These are phyloP conservation scores for Ammodytes dubius DNA, from an alignment of 2,113 vertebrate species.

Conservation along the genomic window DNA sequence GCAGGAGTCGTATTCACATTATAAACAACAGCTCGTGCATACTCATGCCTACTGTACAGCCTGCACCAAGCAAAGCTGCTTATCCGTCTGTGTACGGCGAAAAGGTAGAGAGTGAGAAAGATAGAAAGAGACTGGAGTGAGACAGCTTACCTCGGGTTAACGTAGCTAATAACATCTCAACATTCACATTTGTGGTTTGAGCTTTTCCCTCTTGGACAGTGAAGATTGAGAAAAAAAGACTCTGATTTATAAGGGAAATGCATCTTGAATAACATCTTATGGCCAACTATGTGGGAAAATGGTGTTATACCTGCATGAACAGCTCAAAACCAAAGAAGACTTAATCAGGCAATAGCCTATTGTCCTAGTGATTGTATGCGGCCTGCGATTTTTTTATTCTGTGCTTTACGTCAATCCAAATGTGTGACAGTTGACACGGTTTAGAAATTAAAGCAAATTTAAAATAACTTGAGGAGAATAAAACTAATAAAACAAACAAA, in stretches of 20 bases:
- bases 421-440: no score
- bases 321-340: not conserved
- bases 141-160: not conserved
- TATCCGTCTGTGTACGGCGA: slow-evolving; percentile 24
- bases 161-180: not conserved
- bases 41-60: slow-evolving; percentile 51
- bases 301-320: not conserved
- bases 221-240: not conserved
- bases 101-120: not conserved
- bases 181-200: not conserved
- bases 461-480: no score
- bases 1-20: slow-evolving; percentile 78
- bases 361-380: not conserved
- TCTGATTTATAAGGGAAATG: not conserved
- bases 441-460: no score
- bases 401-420: not conserved
- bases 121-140: not conserved
- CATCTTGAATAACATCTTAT: not conserved
- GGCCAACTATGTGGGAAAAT: not conserved
- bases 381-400: not conserved
- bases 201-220: not conserved
- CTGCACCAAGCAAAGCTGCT: slow-evolving; percentile 44
- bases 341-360: no score
- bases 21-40: slow-evolving; percentile 76
- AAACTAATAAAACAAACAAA: no score